Base-by-base conservation (phyloP, 2,888 invertebrate species). In the Trissolcus brochymenae region DNA sequence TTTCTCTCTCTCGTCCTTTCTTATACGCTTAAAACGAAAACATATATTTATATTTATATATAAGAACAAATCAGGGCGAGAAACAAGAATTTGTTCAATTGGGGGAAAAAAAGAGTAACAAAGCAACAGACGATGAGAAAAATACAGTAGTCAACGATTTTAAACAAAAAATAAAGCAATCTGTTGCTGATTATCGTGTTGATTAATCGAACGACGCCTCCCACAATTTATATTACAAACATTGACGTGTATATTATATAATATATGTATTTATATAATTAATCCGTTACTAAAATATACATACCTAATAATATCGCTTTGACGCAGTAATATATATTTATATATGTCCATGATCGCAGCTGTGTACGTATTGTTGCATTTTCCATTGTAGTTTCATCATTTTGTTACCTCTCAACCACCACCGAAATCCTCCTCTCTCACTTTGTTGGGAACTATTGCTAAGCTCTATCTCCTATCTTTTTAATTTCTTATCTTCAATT, bases 391-490 rank as follows among this genome's bases (percentile, higher is more conserved):
- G 21, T 51, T 62, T 49, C 11, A 21, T 68, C 56, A 49, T 77
- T 70, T 68, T 73, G 64, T 62, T 67, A 66, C 54, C 16, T 60
- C 57, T 54, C 54, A 57, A 81, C 72, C 72, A 67, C 75, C 56
- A 54, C 19, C 49, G 21, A 40, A 35, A 74, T 76, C 67, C 25
- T 84, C 80, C 79, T 81, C 70, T 83, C 80, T 82, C 82, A 80
- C 79, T 81, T 87, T 84, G 84, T 82, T 81, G 85, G 85, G 85
- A 87, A 87, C 87, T 84, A 87, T 85, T 84, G 84, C 85, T 84
- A 87, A 87, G 86, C 85, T 86, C 84, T 82, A 82, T 82, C 70
- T 84, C 81, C 14, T 57, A 67, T 49, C 25, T 11, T 21, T 55
- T 55, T 40, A 40, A 40, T 55, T 54, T 16, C 35, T 56, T 40